Percentiles rank a stretch among this genome's conserved stretches.
These are phyloP conservation scores for Phodopus roborovskii DNA, from an alignment of 2,113 vertebrate species.

Conservation along the genomic window DNA sequence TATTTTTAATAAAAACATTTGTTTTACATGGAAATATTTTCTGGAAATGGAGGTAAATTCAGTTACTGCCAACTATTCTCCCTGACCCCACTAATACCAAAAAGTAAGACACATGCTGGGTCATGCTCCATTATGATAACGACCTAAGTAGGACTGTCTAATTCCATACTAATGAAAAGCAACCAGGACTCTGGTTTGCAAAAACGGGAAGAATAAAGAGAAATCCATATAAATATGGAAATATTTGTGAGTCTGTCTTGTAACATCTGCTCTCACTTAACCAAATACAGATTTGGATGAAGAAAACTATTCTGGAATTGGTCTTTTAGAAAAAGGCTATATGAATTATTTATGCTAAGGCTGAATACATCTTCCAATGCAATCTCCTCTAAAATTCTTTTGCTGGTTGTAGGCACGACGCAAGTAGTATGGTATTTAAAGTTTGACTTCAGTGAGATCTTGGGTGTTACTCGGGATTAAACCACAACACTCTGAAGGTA, in stretches of 20 bases:
- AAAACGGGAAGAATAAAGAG: neutral
- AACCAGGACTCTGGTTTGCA: neutral
- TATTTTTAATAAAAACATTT: conserved; percentile 34
- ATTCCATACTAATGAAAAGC: neutral
- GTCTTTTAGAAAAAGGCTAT: neutral
- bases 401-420: neutral
- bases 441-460: neutral
- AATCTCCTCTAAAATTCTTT: neutral
- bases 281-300: neutral
- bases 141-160: neutral
- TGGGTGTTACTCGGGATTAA: neutral
- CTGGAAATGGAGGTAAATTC: neutral
- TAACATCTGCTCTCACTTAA: neutral
- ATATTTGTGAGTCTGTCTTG: neutral
- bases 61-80: neutral
- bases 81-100: neutral
- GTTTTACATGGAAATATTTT: neutral
- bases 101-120: neutral
- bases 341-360: neutral
- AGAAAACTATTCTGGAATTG: neutral
- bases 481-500: neutral
- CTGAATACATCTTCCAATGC: neutral
- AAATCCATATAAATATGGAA: neutral
- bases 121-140: neutral
- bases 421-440: neutral